These are phyloP conservation scores for Teleiodes luculella DNA, from an alignment of 2,888 invertebrate genomes.

Conservation along the genomic window DNA sequence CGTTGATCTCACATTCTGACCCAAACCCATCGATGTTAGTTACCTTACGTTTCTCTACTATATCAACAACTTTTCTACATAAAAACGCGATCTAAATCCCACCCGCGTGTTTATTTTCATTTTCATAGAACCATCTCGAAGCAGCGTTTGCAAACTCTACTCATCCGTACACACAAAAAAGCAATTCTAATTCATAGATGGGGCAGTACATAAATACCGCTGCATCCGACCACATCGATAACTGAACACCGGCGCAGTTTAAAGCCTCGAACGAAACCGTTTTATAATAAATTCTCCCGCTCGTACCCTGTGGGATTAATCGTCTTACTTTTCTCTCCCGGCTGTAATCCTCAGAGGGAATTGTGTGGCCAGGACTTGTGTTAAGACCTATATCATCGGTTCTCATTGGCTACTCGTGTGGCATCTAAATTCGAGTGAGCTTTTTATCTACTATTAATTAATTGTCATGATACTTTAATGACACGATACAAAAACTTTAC, in stretches of 20 bases:
- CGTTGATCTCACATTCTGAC: too few relatives aligned
- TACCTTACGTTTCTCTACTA: too few relatives aligned
- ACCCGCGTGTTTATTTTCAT: neutral
- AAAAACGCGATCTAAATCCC: neutral
- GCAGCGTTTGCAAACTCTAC: constrained; percentile 2
- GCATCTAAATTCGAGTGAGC: neutral
- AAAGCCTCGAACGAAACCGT: constrained; percentile 59
- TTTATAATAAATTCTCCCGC: constrained; percentile 73
- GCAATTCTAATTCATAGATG: constrained; percentile 12
- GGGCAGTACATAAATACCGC: constrained; percentile 28
- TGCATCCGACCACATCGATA: constrained; percentile 42
- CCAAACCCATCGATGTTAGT: too few relatives aligned
- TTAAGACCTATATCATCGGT: constrained; percentile 44
- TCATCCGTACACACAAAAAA: constrained; percentile 8
- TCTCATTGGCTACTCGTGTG: neutral
- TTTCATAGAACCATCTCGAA: neutral
- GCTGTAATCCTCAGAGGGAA: constrained; percentile 69
- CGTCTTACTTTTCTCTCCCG: constrained; percentile 74
- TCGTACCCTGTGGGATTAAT: constrained; percentile 71
- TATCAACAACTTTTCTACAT: neutral
- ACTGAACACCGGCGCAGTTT: constrained; percentile 45
- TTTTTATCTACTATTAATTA: too few relatives aligned
- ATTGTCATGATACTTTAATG: too few relatives aligned
- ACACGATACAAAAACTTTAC: too few relatives aligned
- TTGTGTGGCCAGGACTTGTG: constrained; percentile 64